Percentiles rank a stretch among this genome's conserved stretches.
phyloP scores from a whole-genome alignment of 2,797 vertebrate species.

The Argya squamiceps region DNA sequence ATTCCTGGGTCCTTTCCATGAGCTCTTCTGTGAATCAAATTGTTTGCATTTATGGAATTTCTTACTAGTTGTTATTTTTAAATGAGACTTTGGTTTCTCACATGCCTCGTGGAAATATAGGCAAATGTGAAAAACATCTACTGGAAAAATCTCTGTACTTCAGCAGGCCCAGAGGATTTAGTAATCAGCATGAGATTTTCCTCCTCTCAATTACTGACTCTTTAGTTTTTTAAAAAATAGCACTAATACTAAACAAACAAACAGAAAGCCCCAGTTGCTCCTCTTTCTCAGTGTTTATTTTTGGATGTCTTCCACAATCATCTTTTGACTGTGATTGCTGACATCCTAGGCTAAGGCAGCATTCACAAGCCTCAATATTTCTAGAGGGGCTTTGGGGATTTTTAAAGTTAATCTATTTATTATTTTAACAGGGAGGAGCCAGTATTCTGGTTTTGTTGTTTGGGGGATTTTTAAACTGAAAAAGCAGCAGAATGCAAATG shows the following conservation, averaged over 20 bases:
- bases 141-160: conserved; percentile 39
- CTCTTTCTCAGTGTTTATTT: conserved; percentile 44
- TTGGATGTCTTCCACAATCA: not conserved
- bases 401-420: not conserved
- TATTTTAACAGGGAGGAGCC: not conserved
- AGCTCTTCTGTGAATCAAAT: not conserved
- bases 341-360: not conserved
- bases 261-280: not conserved
- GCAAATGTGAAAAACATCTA: conserved; percentile 33
- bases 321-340: not conserved
- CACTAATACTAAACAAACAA: conserved; percentile 25
- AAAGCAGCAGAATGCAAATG: conserved; percentile 13
- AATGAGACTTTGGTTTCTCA: conserved; percentile 6
- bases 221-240: conserved; percentile 22
- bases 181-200: conserved; percentile 52
- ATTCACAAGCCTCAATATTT: not conserved
- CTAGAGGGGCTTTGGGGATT: not conserved
- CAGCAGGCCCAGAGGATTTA: conserved; percentile 33
- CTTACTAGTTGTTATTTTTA: conserved; percentile 47
- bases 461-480: not conserved
- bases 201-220: not conserved
- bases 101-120: conserved; percentile 22
- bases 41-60: not conserved
- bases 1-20: not conserved
- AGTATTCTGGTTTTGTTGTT: not conserved